Evolutionary conservation across 2,888 invertebrate species (phyloP).

Genomic region (Sarcophaga variegata): DNA sequence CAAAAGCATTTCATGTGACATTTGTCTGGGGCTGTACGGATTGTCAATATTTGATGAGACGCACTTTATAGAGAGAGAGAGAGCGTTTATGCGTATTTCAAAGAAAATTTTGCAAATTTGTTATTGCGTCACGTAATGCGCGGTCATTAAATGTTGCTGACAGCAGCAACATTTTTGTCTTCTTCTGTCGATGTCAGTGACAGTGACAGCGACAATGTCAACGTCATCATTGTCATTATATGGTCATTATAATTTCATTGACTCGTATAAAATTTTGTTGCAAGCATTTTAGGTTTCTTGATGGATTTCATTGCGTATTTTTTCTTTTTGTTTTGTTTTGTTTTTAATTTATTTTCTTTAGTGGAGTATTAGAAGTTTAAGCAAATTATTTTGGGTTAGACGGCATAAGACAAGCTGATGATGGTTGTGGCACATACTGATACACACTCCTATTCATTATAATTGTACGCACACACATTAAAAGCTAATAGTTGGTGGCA

Average conservation of each 20-base stretch:
- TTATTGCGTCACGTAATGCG: constrained; percentile 65
- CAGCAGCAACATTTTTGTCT: constrained; percentile 68
- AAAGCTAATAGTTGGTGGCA: constrained; percentile 17
- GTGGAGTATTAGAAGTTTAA: constrained; percentile 28
- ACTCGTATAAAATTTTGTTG: constrained; percentile 31
- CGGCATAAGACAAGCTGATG: not conserved
- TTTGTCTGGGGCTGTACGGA: constrained; percentile 36
- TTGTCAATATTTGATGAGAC: constrained; percentile 52
- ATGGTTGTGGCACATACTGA: constrained; percentile 9
- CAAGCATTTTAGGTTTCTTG: constrained; percentile 27
- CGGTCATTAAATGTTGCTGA: constrained; percentile 69
- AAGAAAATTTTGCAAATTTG: constrained; percentile 43
- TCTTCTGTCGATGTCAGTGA: not conserved
- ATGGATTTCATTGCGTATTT: not conserved
- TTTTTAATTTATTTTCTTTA: not conserved
- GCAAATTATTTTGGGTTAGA: constrained; percentile 28
- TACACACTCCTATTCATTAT: not conserved
- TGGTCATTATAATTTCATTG: constrained; percentile 57
- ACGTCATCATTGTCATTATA: constrained; percentile 33
- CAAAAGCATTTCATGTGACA: constrained; percentile 44
- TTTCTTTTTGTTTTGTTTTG: not conserved
- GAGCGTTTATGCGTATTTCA: constrained; percentile 38
- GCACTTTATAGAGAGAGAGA: constrained; percentile 37
- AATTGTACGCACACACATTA: not conserved
- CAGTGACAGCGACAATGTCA: constrained; percentile 15